A percentile compares a stretch with the other conserved stretches of the same genome.
phyloP scores from a whole-genome alignment of 2,888 invertebrate genomes.

The Callinectes sapidus region DNA sequence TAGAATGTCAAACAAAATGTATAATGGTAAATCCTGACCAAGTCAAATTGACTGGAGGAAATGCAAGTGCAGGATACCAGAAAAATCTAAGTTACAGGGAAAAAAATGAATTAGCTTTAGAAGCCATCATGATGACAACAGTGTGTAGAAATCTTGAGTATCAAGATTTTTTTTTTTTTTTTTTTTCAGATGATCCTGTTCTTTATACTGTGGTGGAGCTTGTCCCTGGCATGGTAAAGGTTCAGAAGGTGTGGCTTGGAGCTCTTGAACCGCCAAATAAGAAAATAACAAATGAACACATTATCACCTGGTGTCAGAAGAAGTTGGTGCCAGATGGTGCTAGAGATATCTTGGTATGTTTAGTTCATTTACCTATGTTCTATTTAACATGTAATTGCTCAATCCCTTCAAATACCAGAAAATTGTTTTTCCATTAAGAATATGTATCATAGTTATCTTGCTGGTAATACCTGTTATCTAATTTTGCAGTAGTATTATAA shows the following conservation, averaged over 20 bases:
- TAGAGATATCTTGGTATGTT: constrained; percentile 51
- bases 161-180: not conserved
- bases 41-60: not conserved
- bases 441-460: not conserved
- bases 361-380: not conserved
- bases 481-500: not conserved
- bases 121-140: no score
- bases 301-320: constrained; percentile 52
- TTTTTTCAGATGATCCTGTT: constrained; percentile 43
- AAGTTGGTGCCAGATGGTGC: constrained; percentile 57
- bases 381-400: not conserved
- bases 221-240: constrained; percentile 42
- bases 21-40: not conserved
- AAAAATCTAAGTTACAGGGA: no score
- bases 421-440: not conserved
- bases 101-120: no score
- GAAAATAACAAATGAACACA: not conserved
- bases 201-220: constrained; percentile 29
- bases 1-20: not conserved
- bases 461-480: not conserved
- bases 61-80: no score
- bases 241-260: constrained; percentile 57
- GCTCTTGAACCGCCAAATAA: not conserved
- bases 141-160: not conserved
- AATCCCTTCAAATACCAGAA: not conserved